Percentiles rank a stretch among this genome's conserved stretches.
Conservation (phyloP, 2,797 vertebrate genomes). For the Clarias laeviceps region DNA sequence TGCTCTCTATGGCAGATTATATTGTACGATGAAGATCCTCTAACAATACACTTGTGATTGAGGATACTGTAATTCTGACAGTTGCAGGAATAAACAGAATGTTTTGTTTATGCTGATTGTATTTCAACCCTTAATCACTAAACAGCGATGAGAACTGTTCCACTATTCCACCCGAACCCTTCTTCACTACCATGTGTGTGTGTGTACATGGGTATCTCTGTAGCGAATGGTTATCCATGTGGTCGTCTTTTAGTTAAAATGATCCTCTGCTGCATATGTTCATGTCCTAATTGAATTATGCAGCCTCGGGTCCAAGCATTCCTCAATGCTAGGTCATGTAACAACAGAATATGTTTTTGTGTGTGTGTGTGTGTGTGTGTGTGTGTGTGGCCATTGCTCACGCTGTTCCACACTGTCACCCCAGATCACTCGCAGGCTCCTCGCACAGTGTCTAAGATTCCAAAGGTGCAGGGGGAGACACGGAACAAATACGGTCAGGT, state of each 20-base stretch:
- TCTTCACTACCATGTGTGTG: background rate
- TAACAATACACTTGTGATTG: background rate
- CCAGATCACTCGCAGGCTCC: background rate
- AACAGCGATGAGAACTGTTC: background rate
- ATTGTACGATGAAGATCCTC: background rate
- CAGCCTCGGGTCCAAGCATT: background rate
- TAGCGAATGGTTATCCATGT: background rate
- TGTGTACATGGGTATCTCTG: background rate
- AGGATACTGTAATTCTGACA: background rate
- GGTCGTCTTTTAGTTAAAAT: background rate
- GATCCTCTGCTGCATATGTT: background rate
- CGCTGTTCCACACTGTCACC: conserved; percentile 10
- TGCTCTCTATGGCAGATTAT: background rate
- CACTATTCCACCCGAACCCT: background rate
- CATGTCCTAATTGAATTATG: conserved; percentile 13
- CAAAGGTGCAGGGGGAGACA: conserved; percentile 12
- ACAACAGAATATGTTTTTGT: background rate
- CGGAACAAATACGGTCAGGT: background rate
- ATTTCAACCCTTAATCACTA: background rate
- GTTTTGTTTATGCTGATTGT: background rate
- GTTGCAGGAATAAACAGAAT: background rate
- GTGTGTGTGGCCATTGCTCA: background rate
- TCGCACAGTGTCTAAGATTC: background rate
- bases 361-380: background rate
- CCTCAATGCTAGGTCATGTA: background rate